Evolutionary conservation across 2,888 invertebrate genomes (phyloP).

Genomic region (Melikaiella ostensackeni): DNA sequence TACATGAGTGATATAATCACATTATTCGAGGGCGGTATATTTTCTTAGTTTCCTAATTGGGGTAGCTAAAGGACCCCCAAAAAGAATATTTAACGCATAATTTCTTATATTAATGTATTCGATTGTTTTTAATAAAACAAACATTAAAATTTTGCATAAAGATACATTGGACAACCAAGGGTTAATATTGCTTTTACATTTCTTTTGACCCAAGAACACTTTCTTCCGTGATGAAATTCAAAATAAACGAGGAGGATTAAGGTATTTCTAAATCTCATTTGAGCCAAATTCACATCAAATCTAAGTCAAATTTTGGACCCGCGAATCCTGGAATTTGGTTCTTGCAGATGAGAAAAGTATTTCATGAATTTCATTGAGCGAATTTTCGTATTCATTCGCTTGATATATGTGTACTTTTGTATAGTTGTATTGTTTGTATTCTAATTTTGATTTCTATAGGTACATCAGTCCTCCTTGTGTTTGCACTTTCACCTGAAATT

Average conservation of each 20-base stretch:
- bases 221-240: slow-evolving; percentile 19
- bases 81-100: slow-evolving; percentile 11
- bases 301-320: slow-evolving; percentile 35
- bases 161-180: background rate
- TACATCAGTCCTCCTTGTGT: slow-evolving; percentile 27
- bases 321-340: slow-evolving; percentile 23
- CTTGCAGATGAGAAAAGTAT: slow-evolving; percentile 5
- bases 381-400: slow-evolving; percentile 10
- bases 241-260: slow-evolving; percentile 37
- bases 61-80: background rate
- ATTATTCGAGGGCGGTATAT: background rate
- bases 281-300: slow-evolving; percentile 34
- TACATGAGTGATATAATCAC: slow-evolving; percentile 10
- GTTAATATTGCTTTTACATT: background rate
- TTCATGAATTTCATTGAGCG: background rate
- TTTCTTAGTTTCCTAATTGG: background rate
- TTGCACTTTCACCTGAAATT: slow-evolving; percentile 47
- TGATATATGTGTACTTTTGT: background rate
- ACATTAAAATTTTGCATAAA: background rate
- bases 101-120: background rate
- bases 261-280: slow-evolving; percentile 1
- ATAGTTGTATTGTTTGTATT: slow-evolving; percentile 4
- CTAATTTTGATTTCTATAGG: background rate
- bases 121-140: background rate
- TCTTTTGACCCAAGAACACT: slow-evolving; percentile 25